Percentiles rank a stretch among this genome's conserved stretches.
Conservation (phyloP, 2,888 invertebrate genomes). For the Strigamia transsilvanica region DNA sequence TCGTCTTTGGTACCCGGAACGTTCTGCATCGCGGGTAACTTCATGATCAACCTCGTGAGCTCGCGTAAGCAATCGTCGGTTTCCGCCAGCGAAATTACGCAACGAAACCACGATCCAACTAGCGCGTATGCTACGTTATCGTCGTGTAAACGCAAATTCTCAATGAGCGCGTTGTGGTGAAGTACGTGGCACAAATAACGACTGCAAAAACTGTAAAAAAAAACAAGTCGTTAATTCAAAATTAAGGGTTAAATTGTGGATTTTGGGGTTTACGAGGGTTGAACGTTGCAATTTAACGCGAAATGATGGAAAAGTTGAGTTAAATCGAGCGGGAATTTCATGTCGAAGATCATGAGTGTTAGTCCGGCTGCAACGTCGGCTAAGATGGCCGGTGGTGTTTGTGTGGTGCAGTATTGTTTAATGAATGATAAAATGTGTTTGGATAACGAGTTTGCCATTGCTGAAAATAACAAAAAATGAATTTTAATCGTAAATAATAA, state of each 20-base stretch:
- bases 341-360: not conserved
- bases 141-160: not conserved
- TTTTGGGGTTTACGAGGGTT: not conserved
- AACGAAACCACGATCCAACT: constrained; percentile 7
- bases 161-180: not conserved
- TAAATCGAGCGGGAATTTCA: not conserved
- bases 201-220: constrained; percentile 1
- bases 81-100: not conserved
- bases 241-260: not conserved
- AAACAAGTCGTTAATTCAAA: not conserved
- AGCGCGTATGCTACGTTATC: not conserved
- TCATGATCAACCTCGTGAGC: constrained; percentile 1
- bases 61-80: not conserved
- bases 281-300: not conserved
- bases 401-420: not conserved
- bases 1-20: not conserved
- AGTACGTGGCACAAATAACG: constrained; percentile 40
- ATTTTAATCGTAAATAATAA: too few species aligned
- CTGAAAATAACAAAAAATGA: not conserved
- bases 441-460: not conserved
- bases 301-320: constrained; percentile 11
- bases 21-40: not conserved
- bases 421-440: constrained; percentile 11
- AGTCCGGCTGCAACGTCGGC: constrained; percentile 41
- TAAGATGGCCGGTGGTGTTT: not conserved